These are phyloP conservation scores for Emydocephalus ijimae DNA, from an alignment of 2,113 vertebrate genomes.

Conservation along the genomic window DNA sequence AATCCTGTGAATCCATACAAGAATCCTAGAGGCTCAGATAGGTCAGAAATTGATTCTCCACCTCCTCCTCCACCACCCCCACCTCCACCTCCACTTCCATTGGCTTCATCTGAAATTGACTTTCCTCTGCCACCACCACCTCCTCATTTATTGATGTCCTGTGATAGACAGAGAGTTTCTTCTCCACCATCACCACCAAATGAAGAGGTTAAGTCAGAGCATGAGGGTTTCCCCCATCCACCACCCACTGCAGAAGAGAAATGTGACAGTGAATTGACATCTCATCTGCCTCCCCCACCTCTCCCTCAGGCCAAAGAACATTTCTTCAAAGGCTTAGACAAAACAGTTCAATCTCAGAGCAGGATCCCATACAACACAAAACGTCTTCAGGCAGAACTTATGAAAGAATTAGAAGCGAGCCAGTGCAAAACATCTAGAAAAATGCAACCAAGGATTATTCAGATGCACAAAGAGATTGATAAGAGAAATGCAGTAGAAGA, in stretches of 20 bases:
- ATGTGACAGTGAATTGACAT: constrained; percentile 67
- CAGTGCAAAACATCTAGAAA: constrained; percentile 46
- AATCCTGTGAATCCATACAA: constrained; percentile 51
- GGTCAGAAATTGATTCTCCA: constrained; percentile 64
- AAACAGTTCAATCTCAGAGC: constrained; percentile 52
- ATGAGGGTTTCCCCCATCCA: constrained; percentile 72
- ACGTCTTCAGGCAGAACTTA: constrained; percentile 72
- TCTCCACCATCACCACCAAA: constrained; percentile 46
- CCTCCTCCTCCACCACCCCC: constrained; percentile 71
- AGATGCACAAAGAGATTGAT: constrained; percentile 25
- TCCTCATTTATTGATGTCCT: constrained; percentile 71
- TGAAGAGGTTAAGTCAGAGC: constrained; percentile 62
- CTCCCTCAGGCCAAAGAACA: constrained; percentile 50
- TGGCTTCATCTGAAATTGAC: constrained; percentile 67
- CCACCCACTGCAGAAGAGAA: constrained; percentile 69
- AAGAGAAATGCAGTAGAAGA: constrained; percentile 20
- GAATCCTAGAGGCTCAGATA: constrained; percentile 63
- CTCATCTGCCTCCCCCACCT: constrained; percentile 64
- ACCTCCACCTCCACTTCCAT: constrained; percentile 59
- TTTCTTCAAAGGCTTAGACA: constrained; percentile 28
- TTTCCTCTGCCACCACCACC: constrained; percentile 71
- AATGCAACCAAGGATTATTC: constrained; percentile 25
- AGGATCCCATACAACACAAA: constrained; percentile 62
- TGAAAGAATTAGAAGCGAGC: constrained; percentile 57
- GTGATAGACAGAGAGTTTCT: constrained; percentile 48